phyloP scores from a whole-genome alignment of 92 coral and sea anemone species.

The Plumapathes pennacea region DNA sequence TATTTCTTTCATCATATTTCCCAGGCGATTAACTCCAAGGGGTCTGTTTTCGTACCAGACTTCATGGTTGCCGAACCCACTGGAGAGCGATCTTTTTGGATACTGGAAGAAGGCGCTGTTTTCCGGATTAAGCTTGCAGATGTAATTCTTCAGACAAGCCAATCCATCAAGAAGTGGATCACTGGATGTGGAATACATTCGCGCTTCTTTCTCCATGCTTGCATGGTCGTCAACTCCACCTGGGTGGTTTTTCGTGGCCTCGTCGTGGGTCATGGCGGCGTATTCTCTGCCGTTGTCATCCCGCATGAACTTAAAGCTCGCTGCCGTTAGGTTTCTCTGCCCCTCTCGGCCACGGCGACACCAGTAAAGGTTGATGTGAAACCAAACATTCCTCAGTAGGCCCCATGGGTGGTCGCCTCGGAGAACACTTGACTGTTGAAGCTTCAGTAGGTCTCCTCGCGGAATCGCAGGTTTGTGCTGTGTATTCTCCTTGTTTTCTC shows the following conservation, averaged over 20 bases:
- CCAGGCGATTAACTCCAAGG: constrained; percentile 15
- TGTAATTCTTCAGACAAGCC: constrained; percentile 13
- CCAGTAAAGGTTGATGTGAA: constrained; percentile 34
- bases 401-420: constrained; percentile 36
- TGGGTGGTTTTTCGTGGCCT: constrained; percentile 29
- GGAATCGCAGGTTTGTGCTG: constrained; percentile 39
- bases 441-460: constrained; percentile 23
- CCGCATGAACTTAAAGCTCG: constrained; percentile 24
- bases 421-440: constrained; percentile 12
- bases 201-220: constrained; percentile 15
- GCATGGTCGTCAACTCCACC: constrained; percentile 10
- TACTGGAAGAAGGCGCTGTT: constrained; percentile 15
- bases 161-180: constrained; percentile 26
- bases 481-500: constrained; percentile 36
- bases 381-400: constrained; percentile 42
- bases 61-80: background rate
- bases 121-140: constrained; percentile 5
- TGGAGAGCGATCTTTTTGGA: constrained; percentile 1
- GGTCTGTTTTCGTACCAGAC: constrained; percentile 26
- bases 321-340: constrained; percentile 14
- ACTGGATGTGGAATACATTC: constrained; percentile 30
- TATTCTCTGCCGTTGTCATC: constrained; percentile 31
- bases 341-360: constrained; percentile 53
- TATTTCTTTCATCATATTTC: constrained; percentile 25
- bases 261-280: constrained; percentile 41